A percentile compares a stretch with the other conserved stretches of the same genome.
These are phyloP conservation scores for Anorthoa munda DNA, from an alignment of 2,888 invertebrate genomes.

Conservation along the genomic window DNA sequence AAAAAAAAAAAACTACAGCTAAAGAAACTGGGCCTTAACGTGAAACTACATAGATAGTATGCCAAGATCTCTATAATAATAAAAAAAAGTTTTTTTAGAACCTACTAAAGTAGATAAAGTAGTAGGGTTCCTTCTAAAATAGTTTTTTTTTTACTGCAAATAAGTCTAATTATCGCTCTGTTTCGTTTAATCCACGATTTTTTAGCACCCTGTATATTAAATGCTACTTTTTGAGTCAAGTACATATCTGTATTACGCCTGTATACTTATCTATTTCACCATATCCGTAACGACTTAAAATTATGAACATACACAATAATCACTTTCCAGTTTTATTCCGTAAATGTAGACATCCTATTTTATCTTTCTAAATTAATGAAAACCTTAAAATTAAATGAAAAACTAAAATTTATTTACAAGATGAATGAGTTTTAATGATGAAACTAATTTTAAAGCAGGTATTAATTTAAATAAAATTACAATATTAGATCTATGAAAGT, in stretches of 20 bases:
- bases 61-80: no score
- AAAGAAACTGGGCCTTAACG: no score
- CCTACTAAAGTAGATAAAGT: no score
- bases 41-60: no score
- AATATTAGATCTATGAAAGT: slow-evolving; percentile 25
- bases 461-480: slow-evolving; percentile 21
- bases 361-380: background rate
- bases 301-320: slow-evolving; percentile 11
- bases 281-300: background rate
- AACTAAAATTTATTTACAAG: slow-evolving; percentile 2
- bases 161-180: no score
- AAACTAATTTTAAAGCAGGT: slow-evolving; percentile 36
- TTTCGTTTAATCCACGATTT: no score
- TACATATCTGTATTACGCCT: background rate
- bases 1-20: no score
- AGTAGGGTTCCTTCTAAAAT: no score
- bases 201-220: no score
- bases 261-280: slow-evolving; percentile 13
- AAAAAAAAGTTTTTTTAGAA: no score
- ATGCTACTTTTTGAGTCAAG: no score
- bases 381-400: slow-evolving; percentile 8
- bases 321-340: background rate
- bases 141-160: no score
- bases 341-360: background rate
- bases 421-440: slow-evolving; percentile 32